Evolutionary conservation across 2,888 invertebrate genomes (phyloP), one percentile per base, ranked within the genome.

Genomic region (Allygus modestus): DNA sequence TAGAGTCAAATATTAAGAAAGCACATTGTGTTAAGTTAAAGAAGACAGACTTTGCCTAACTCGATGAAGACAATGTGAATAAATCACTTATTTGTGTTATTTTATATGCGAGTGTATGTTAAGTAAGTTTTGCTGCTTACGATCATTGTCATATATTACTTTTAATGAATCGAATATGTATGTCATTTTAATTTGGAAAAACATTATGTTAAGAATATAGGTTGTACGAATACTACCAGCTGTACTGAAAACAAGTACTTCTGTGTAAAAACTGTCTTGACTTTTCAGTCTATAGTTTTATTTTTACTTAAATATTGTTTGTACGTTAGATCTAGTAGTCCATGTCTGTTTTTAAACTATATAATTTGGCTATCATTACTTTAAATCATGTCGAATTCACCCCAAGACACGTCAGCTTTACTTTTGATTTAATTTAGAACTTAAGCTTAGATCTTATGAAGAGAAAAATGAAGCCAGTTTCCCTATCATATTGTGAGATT

Each of bases 1-100:
- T 41, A 41, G 1, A n/a, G 23, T 17, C 23, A 71, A 71, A 20
- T 41, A 20, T 41, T 20, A 17, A 31, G 23, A n/a, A 71, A n/a
- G 20, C 33, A 71, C 23, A 9, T 41, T 71, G 20, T 41, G 37
- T 41, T 20, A 41, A n/a, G 31, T 71, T 7, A 20, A 71, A 37
- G 7, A 71, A 71, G 71, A 71, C 71, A 69, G 15, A 26, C 46
- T 46, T 23, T 69, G 31, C 20, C 33, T 20, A 41, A 41, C 5
- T 71, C 5, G 5, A 69, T 69, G 71, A 71, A 71, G 71, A 71
- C 71, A 71, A 71, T 37, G 20, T 71, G 41, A 71, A 71, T 71
- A 37, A 71, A 41, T 71, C 41, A 41, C 41, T 71, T 71, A 37
- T 20, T 71, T 20, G 37, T 41, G 20, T 71, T 71, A 71, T 71